Conservation (phyloP, 1,140 invertebrate species). For the Ips nitidus region DNA sequence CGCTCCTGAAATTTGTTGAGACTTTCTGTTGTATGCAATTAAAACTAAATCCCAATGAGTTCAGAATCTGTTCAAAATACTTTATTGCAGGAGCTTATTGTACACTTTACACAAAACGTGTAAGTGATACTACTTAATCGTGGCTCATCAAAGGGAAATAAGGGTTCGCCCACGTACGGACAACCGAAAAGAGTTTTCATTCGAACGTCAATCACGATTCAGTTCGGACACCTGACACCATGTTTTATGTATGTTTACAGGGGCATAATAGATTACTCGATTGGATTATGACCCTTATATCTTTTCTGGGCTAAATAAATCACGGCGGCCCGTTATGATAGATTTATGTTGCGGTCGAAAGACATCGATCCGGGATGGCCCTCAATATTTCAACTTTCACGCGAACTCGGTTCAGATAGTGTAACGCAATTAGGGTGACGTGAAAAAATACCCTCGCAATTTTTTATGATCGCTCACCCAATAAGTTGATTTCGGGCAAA, state of each 20-base stretch:
- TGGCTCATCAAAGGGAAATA: neutral
- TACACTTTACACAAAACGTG: too few relatives aligned
- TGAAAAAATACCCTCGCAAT: neutral
- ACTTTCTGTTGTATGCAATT: too few relatives aligned
- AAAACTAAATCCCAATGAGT: too few relatives aligned
- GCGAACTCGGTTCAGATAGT: constrained; percentile 6
- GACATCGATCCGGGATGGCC: constrained; percentile 13
- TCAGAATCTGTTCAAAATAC: too few relatives aligned
- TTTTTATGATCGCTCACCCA: too few relatives aligned
- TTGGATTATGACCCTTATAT: constrained; percentile 31
- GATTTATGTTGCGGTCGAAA: constrained; percentile 18
- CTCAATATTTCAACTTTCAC: constrained; percentile 12
- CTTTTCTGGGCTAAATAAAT: constrained; percentile 21
- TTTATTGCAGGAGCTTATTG: too few relatives aligned
- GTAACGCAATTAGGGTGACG: neutral
- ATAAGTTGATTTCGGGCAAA: too few relatives aligned
- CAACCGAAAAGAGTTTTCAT: constrained; percentile 2
- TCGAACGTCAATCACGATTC: constrained; percentile 24
- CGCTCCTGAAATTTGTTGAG: too few relatives aligned
- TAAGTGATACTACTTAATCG: too few relatives aligned
- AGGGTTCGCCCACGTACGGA: neutral
- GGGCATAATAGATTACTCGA: constrained; percentile 25
- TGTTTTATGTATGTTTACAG: constrained; percentile 25
- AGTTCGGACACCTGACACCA: constrained; percentile 27
- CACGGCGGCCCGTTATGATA: constrained; percentile 2